These are phyloP conservation scores for Lutjanus argentimaculatus DNA, from an alignment of 2,797 vertebrate species.

Conservation along the genomic window DNA sequence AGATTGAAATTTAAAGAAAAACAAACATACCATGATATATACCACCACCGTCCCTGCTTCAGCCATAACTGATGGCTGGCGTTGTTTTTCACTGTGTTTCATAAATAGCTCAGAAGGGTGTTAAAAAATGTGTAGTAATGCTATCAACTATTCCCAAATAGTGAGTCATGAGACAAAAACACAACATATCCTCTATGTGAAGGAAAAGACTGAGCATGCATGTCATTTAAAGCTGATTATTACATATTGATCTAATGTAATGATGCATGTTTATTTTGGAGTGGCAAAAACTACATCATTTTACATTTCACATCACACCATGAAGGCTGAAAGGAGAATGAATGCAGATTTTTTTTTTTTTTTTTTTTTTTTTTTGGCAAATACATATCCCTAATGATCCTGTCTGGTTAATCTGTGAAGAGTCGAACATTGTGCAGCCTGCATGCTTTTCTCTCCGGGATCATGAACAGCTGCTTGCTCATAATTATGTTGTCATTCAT, in stretches of 20 bases:
- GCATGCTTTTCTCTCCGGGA: conserved; percentile 90
- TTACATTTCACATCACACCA: conserved; percentile 73
- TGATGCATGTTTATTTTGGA: conserved; percentile 73
- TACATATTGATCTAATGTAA: conserved; percentile 73
- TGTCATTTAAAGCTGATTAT: conserved; percentile 61
- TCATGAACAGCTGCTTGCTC: conserved; percentile 98
- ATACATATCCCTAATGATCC: conserved; percentile 87
- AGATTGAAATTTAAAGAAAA: too few species aligned
- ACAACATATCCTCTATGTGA: conserved; percentile 50
- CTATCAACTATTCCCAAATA: conserved; percentile 46
- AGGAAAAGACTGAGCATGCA: conserved; percentile 36
- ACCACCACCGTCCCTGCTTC: neutral
- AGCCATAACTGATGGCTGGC: conserved; percentile 30
- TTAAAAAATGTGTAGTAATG: conserved; percentile 37
- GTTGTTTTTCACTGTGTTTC: conserved; percentile 31
- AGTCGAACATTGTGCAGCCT: conserved; percentile 85
- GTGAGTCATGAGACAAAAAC: conserved; percentile 57
- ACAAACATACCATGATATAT: too few species aligned
- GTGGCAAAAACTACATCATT: conserved; percentile 70
- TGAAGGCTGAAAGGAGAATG: conserved; percentile 69
- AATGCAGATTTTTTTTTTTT: conserved; percentile 65
- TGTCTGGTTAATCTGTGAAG: conserved; percentile 84
- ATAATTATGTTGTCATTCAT: conserved; percentile 99
- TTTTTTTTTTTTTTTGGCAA: conserved; percentile 77
- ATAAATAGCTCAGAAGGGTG: conserved; percentile 51